phyloP scores from a whole-genome alignment of 2,113 vertebrate genomes.

The Bubalus kerabau region DNA sequence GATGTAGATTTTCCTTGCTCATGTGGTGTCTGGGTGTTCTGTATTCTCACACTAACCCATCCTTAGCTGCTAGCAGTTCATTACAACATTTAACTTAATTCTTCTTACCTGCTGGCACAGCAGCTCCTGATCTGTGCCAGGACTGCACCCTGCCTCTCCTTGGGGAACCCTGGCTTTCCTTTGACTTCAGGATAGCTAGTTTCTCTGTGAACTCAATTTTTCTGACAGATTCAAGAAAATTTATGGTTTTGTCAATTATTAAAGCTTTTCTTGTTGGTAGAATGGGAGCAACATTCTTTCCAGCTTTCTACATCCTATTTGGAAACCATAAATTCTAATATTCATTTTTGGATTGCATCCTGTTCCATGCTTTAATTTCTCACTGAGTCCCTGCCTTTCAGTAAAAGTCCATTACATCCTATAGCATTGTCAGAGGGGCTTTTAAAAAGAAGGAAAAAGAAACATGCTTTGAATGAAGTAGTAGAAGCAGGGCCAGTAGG shows the following conservation, averaged over 20 bases:
- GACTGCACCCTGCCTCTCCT: background rate
- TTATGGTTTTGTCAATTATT: background rate
- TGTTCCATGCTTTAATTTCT: background rate
- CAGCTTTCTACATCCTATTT: background rate
- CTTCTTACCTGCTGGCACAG: background rate
- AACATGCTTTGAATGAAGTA: background rate
- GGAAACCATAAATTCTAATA: slow-evolving; percentile 1
- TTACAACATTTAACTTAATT: background rate
- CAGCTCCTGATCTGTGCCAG: background rate
- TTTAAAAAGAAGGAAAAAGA: background rate
- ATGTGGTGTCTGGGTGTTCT: background rate
- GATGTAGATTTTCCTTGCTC: background rate
- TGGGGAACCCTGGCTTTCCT: background rate
- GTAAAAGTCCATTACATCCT: background rate
- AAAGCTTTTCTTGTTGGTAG: background rate
- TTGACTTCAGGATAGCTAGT: background rate
- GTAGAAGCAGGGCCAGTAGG: background rate
- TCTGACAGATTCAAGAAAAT: background rate
- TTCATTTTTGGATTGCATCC: background rate
- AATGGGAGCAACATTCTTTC: background rate
- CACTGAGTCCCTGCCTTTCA: background rate
- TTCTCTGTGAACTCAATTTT: background rate
- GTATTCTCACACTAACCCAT: background rate
- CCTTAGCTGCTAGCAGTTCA: background rate
- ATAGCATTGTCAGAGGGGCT: background rate